phyloP scores from a whole-genome alignment of 2,888 invertebrate species.

The Leptarthrus brevirostris region DNA sequence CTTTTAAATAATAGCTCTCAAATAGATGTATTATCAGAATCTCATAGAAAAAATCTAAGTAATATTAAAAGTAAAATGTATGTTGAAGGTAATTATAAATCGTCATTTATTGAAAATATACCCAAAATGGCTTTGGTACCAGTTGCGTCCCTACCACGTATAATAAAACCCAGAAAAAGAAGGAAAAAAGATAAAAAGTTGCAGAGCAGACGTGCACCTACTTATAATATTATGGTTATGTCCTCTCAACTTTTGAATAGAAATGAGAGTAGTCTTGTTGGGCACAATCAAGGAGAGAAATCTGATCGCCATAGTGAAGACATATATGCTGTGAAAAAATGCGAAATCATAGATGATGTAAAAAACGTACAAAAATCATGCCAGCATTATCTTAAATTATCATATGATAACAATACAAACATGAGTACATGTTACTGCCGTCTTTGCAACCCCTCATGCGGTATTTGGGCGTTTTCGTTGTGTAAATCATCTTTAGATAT shows the following conservation, averaged over 20 bases:
- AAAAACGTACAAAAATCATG: too few relatives aligned
- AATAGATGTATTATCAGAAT: too few relatives aligned
- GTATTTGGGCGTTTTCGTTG: slow-evolving; percentile 66
- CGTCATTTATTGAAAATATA: too few relatives aligned
- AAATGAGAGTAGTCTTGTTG: not conserved
- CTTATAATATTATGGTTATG: not conserved
- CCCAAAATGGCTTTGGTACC: too few relatives aligned
- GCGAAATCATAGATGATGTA: not conserved
- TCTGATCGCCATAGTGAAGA: too few relatives aligned
- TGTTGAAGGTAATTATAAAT: slow-evolving; percentile 19
- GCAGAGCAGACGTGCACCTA: slow-evolving; percentile 62
- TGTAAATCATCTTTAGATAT: slow-evolving; percentile 65
- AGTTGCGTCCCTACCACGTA: slow-evolving; percentile 85
- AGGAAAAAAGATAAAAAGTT: slow-evolving; percentile 91
- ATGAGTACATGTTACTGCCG: slow-evolving; percentile 58
- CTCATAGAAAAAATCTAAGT: too few relatives aligned
- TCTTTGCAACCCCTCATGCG: slow-evolving; percentile 64
- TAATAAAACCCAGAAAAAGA: slow-evolving; percentile 89
- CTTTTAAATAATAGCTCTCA: slow-evolving; percentile 53
- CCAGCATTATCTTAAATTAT: not conserved
- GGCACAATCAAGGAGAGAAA: not conserved
- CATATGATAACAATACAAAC: slow-evolving; percentile 7
- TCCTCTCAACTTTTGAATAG: not conserved
- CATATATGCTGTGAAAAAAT: not conserved
- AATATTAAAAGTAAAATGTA: too few relatives aligned